Percentiles rank a stretch among this genome's conserved stretches.
Conservation (phyloP, 2,888 invertebrate genomes). For the Meiosimyza decipiens region DNA sequence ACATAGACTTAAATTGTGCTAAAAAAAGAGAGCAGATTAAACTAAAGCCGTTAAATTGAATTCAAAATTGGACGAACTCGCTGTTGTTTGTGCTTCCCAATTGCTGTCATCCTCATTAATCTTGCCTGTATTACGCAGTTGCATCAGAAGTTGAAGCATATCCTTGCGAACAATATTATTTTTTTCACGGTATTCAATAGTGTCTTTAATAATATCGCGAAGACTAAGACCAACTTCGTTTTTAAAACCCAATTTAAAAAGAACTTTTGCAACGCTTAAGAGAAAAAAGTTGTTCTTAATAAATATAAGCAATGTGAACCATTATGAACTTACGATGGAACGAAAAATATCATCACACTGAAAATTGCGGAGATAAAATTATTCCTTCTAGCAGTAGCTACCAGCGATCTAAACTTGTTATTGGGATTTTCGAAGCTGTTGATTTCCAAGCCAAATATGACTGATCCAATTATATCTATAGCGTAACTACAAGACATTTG, state of each 20-base stretch:
- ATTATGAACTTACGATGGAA: conserved; percentile 54
- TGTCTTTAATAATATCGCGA: conserved; percentile 62
- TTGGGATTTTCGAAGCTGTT: conserved; percentile 61
- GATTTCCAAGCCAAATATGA: conserved; percentile 67
- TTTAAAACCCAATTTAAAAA: conserved; percentile 49
- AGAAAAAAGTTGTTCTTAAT: not conserved
- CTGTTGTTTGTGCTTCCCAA: conserved; percentile 50
- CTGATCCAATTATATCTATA: conserved; percentile 66
- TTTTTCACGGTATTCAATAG: conserved; percentile 65
- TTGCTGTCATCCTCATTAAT: conserved; percentile 53
- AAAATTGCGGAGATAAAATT: conserved; percentile 41
- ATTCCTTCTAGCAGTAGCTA: conserved; percentile 39
- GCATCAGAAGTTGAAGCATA: conserved; percentile 67
- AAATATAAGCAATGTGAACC: not conserved
- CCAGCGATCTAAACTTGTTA: conserved; percentile 58
- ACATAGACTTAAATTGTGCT: conserved; percentile 52
- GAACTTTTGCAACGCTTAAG: conserved; percentile 46
- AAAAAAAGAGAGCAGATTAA: not conserved
- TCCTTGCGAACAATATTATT: conserved; percentile 65
- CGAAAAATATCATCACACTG: conserved; percentile 51
- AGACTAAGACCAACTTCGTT: conserved; percentile 59
- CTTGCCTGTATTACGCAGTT: conserved; percentile 62
- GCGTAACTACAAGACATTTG: conserved; percentile 57
- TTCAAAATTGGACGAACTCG: conserved; percentile 44
- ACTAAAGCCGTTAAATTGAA: not conserved